Evolutionary conservation across 2,888 invertebrate species (phyloP), one percentile per base, ranked within the genome.

Genomic region (Mythimna loreyi): DNA sequence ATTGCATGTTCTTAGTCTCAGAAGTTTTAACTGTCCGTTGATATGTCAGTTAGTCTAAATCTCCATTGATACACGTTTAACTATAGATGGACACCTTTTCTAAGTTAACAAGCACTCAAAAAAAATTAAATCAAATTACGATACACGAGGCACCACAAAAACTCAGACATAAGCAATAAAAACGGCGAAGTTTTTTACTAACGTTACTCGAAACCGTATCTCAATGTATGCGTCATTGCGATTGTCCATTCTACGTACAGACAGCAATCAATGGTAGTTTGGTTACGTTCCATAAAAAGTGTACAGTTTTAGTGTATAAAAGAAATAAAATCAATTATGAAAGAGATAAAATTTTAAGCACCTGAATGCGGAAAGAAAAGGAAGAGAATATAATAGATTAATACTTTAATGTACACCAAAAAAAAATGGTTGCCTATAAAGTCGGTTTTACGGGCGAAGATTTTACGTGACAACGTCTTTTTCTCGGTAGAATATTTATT

Each of bases 271-370:
- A 74, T n/a, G 33, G 25, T 30, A 21, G 56, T 60, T 75, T 74
- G 63, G 74, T 59, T 30, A 19, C n/a, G 45, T 52, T 74, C 75
- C 75, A 68, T 59, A 43, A 63, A 57, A 74, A n/a, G 16, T 55
- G 23, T 30, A 50, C 2, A 36, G 55, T 62, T 62, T 74, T 28
- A 58, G 4, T 0, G 40, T 49, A 19, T 25, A 13, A 61, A 28
- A 49, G 61, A 49, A 43, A 56, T 16, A 49, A 33, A 61, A n/a
- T 43, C 11, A 3, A 28, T n/a, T 30, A 13, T 36, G 8, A 67
- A 5, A 50, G 40, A 49, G 67, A 72, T 52, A 9, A 36, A 25
- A 47, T 21, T 6, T 30, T 23, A 40, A 30, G 4, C 52, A 56
- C 45, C 36, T 23, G 4, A n/a, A n/a, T n/a, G n/a, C n/a, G n/a